Base-by-base conservation (phyloP, 2,113 vertebrate species). In the Butorides virescens region DNA sequence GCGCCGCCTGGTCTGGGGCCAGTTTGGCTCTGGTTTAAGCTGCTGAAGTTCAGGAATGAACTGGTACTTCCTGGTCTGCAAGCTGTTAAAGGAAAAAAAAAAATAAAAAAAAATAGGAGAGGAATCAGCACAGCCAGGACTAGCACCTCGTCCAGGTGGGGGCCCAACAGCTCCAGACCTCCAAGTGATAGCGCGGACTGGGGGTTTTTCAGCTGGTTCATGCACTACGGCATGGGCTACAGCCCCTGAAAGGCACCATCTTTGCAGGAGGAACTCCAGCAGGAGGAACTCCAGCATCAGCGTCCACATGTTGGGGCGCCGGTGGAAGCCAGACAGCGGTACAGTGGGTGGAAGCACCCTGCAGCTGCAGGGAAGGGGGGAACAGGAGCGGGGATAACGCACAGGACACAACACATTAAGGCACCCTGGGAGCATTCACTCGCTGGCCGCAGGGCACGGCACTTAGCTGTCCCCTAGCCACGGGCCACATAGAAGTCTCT, bases 41-140 rank as follows among this genome's bases (percentile, higher is more conserved):
- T 95, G 85, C 68, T 94, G 85, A 95, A 91, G 81, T 90, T 86
- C 13, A 90, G 90, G 76, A 97, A 97, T 9, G 95, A 68, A 44
- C 85, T 97, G 58, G 89, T 2, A 1, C 74, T 97, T 46, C 96
- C 95, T 0, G 98, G 98, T 74, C 90, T 97, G 90, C 98, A 98
- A 58, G 79, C 98, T 98, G 90, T n/a, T n/a, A 61, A 70, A 75
- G 80, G 6, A 4, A 47, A n/a, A 44, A 19, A 13, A 42, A 42
- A 42, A 42, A 42, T 11, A 39, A 7, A 4, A 47, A n/a, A 44
- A 19, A 42, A 42, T 5, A 29, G 17, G 50, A 89, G 25, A 86
- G 59, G 25, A 26, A 26, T 90, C 22, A 55, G 78, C 30, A 56
- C 7, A 34, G 55, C 14, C 47, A 44, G 62, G 46, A 59, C 7